These are phyloP conservation scores for Petrosia ficiformis DNA, from an alignment of 37 sponge, comb jelly and placozoan genomes.

Conservation along the genomic window DNA sequence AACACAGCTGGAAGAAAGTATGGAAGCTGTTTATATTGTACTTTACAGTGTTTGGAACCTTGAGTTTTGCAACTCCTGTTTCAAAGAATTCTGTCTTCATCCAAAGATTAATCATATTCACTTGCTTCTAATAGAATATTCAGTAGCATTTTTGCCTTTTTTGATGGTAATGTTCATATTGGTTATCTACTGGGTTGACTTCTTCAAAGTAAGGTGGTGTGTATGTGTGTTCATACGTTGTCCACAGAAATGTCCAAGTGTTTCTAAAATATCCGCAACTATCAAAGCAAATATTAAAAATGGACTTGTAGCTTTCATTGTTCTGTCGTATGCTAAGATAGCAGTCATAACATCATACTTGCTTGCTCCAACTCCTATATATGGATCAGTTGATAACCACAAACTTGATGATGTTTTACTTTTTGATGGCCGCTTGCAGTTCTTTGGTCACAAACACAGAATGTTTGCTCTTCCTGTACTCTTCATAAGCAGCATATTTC, in stretches of 20 bases:
- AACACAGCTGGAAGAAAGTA: background rate
- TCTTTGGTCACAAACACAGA: too few species aligned
- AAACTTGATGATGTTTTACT: too few species aligned
- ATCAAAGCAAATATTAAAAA: conserved; percentile 16
- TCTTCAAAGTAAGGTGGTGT: too few species aligned
- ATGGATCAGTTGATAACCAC: too few species aligned
- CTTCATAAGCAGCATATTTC: too few species aligned
- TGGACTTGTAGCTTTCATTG: conserved; percentile 38
- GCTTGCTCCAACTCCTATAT: too few species aligned
- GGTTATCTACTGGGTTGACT: too few species aligned
- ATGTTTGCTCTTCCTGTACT: too few species aligned
- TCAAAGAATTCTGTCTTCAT: background rate
- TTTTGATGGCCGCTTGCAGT: too few species aligned
- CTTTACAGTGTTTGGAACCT: background rate
- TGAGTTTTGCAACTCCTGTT: background rate
- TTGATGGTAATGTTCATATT: background rate
- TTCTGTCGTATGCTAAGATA: conserved; percentile 35
- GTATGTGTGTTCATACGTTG: background rate
- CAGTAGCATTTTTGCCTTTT: background rate
- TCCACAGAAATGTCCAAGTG: background rate
- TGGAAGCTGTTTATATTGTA: background rate
- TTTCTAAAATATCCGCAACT: background rate
- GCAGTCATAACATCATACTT: too few species aligned
- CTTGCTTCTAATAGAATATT: background rate
- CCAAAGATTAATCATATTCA: background rate